Evolutionary conservation across 2,113 vertebrate species (phyloP), one percentile per base, ranked within the genome.

Genomic region (Condylura cristata): DNA sequence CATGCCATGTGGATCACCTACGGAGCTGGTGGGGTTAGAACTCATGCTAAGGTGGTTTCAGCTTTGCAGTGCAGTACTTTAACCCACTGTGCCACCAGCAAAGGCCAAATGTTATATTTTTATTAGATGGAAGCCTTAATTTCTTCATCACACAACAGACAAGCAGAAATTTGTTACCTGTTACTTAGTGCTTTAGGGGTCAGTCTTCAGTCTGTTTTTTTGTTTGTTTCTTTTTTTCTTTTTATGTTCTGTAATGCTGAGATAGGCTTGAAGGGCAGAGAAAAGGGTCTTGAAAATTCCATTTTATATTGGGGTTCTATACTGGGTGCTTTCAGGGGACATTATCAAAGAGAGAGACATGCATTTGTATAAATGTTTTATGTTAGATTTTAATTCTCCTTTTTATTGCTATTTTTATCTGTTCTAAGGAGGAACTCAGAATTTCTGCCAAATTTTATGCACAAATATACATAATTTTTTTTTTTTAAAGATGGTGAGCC

Each of bases 341-440:
- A 46, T 20, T 53, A 17, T 28, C 41, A 8, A 12, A 56, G 13
- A 14, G 12, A 44, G 28, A 18, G 7, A 86, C 8, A 48, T 34
- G 32, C 18, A 83, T 90, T 94, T 68, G n/a, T 44, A 56, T 32
- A 39, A 51, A 58, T 65, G 2, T 46, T 78, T 76, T 46, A 56
- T 82, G 37, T 9, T 83, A 11, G 5, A 90, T 86, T 70, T 92
- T 61, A 87, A 32, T 14, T 61, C 71, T 14, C 22, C 58, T 90
- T 92, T 96, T 86, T 28, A 53, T 60, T 61, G 24, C 30, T 78
- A 39, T 60, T 65, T 89, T 86, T 74, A 82, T 82, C 82, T 83
- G 30, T 39, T 60, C 14, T 78, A 20, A 78, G 70, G 30, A 92
- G 22, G 6, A 94, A 72, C 2, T 16, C 16, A 87, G 24, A 34